These are phyloP conservation scores for Perca fluviatilis DNA, from an alignment of 2,113 vertebrate species.

Conservation along the genomic window DNA sequence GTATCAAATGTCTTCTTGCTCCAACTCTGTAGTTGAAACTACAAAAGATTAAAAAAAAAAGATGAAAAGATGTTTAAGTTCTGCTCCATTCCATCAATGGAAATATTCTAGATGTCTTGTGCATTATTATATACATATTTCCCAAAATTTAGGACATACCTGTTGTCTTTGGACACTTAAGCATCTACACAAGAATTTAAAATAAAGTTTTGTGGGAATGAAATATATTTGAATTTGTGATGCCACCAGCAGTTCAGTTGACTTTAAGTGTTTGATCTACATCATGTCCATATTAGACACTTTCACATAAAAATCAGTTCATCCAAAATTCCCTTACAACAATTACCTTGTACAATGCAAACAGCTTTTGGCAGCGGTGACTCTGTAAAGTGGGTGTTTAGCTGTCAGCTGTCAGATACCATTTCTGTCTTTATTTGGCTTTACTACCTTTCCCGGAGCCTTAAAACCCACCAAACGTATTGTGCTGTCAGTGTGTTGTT, in stretches of 20 bases:
- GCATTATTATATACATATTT: neutral
- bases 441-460: neutral
- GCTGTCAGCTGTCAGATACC: neutral
- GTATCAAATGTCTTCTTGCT: neutral
- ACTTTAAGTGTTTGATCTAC: no score
- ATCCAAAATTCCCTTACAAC: neutral
- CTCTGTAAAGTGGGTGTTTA: neutral
- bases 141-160: neutral
- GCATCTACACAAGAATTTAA: neutral
- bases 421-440: slow-evolving; percentile 3
- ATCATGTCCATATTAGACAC: neutral
- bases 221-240: neutral
- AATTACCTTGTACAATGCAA: neutral
- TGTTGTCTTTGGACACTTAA: neutral
- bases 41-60: neutral
- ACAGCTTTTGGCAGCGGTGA: neutral
- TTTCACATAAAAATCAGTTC: neutral
- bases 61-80: neutral
- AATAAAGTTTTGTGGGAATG: neutral
- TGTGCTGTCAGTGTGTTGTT: neutral
- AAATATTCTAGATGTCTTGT: neutral
- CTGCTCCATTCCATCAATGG: neutral
- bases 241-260: no score
- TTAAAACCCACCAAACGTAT: neutral
- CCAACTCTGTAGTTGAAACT: no score